Conservation (phyloP, 2,888 invertebrate species). For the Lycocerus yunnanus region DNA sequence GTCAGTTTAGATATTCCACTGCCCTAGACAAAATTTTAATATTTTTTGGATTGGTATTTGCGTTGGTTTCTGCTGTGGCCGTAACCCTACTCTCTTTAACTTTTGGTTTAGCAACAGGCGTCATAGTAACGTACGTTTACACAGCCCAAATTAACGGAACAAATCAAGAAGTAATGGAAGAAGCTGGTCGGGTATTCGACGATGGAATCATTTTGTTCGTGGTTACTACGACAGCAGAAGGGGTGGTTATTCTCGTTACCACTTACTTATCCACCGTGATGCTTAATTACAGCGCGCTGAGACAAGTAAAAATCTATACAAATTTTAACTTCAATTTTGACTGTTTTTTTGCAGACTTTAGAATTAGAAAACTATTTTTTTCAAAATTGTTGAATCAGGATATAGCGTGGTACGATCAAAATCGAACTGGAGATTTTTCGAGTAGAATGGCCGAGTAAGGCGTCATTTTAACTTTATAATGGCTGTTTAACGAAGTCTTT, state of each 20-base stretch:
- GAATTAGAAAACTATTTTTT: slow-evolving; percentile 68
- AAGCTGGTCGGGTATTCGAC: not conserved
- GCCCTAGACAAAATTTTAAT: slow-evolving; percentile 63
- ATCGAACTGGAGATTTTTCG: slow-evolving; percentile 74
- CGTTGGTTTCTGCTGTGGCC: slow-evolving; percentile 64
- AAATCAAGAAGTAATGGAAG: not conserved
- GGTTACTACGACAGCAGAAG: slow-evolving; percentile 65
- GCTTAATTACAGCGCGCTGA: slow-evolving; percentile 73
- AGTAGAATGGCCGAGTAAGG: slow-evolving; percentile 75
- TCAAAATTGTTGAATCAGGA: slow-evolving; percentile 73
- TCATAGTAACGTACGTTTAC: slow-evolving; percentile 58
- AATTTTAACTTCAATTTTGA: slow-evolving; percentile 63
- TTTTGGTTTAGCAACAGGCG: slow-evolving; percentile 67
- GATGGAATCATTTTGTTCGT: slow-evolving; percentile 56
- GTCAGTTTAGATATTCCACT: slow-evolving; percentile 71
- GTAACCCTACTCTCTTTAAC: slow-evolving; percentile 72
- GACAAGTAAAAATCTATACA: slow-evolving; percentile 65
- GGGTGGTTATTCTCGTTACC: slow-evolving; percentile 62
- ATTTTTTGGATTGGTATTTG: slow-evolving; percentile 60
- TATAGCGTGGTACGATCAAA: slow-evolving; percentile 72
- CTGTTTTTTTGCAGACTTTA: slow-evolving; percentile 58
- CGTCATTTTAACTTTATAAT: slow-evolving; percentile 37
- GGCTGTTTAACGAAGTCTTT: not conserved
- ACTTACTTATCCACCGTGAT: slow-evolving; percentile 68
- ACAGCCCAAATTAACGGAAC: not conserved